phyloP scores from a whole-genome alignment of 2,888 invertebrate species.

The Ectemnius cavifrons region DNA sequence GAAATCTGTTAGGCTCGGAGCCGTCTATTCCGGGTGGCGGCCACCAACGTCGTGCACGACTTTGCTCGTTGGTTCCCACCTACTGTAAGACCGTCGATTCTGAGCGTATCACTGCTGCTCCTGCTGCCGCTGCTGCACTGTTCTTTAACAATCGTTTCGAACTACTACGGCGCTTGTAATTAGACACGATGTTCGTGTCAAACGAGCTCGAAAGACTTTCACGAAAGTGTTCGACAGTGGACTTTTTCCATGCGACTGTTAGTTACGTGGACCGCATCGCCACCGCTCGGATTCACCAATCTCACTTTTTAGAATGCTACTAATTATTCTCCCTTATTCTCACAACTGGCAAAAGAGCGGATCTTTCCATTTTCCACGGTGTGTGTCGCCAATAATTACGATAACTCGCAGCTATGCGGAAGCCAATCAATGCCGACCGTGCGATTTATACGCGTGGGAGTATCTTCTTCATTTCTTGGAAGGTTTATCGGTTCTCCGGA shows the following conservation, averaged over 20 bases:
- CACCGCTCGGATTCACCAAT: background rate
- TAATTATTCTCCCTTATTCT: too few relatives aligned
- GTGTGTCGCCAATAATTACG: background rate
- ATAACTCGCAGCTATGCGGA: constrained; percentile 5
- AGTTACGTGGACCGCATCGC: constrained; percentile 29
- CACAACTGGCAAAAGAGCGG: background rate
- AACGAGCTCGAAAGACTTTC: constrained; percentile 52
- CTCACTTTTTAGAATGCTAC: background rate
- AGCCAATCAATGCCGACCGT: constrained; percentile 41
- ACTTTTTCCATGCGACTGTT: constrained; percentile 37
- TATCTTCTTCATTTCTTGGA: constrained; percentile 20
- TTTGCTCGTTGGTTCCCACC: constrained; percentile 58
- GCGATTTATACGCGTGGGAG: constrained; percentile 35
- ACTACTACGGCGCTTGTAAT: constrained; percentile 57
- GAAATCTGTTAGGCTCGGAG: constrained; percentile 48
- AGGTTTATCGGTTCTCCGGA: constrained; percentile 31
- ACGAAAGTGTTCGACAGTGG: constrained; percentile 39
- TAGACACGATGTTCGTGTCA: constrained; percentile 61
- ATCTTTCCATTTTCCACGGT: background rate
- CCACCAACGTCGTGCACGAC: constrained; percentile 64
- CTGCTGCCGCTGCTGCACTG: constrained; percentile 54
- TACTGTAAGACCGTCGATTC: constrained; percentile 46
- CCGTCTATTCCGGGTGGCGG: constrained; percentile 60
- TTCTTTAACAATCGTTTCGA: constrained; percentile 59
- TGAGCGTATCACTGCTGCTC: constrained; percentile 25